Percentiles rank a stretch among this genome's conserved stretches.
These are phyloP conservation scores for Oncopodura yosiiana DNA, from an alignment of 1,140 invertebrate genomes.

Conservation along the genomic window DNA sequence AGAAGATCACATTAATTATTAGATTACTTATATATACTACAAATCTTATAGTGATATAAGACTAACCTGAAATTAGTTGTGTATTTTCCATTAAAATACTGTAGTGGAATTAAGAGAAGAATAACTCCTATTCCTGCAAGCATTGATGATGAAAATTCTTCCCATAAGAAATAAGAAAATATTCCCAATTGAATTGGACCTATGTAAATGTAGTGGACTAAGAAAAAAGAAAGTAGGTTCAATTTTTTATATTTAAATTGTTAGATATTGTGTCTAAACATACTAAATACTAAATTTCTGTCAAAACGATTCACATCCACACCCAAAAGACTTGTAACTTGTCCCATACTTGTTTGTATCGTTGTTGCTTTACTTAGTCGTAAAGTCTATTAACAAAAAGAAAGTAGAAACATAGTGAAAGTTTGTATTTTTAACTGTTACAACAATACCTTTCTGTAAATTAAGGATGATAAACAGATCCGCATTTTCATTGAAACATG, in stretches of 20 bases:
- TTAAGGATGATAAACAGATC: slow-evolving; percentile 62
- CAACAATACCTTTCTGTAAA: slow-evolving; percentile 63
- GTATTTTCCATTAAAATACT: too few relatives aligned
- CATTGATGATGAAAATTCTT: slow-evolving; percentile 40
- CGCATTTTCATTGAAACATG: slow-evolving; percentile 69
- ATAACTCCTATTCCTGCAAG: slow-evolving; percentile 43
- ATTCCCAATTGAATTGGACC: slow-evolving; percentile 43
- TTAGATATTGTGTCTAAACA: too few relatives aligned
- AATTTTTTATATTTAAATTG: too few relatives aligned
- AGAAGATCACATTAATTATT: too few relatives aligned
- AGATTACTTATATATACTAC: too few relatives aligned
- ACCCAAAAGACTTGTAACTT: slow-evolving; percentile 40
- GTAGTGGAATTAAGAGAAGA: slow-evolving; percentile 43
- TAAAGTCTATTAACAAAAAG: slow-evolving; percentile 22
- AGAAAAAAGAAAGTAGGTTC: too few relatives aligned
- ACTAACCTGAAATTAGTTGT: too few relatives aligned
- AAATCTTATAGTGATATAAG: too few relatives aligned
- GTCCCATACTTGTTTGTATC: slow-evolving; percentile 45
- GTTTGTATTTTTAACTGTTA: not conserved
- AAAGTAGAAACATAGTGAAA: too few relatives aligned
- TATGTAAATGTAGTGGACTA: slow-evolving; percentile 43
- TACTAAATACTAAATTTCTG: slow-evolving; percentile 42
- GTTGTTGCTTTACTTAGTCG: slow-evolving; percentile 38
- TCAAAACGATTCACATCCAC: slow-evolving; percentile 48
- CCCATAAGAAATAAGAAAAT: slow-evolving; percentile 43